phyloP scores from a whole-genome alignment of 2,888 invertebrate species.

The Dryocosmus kuriphilus region DNA sequence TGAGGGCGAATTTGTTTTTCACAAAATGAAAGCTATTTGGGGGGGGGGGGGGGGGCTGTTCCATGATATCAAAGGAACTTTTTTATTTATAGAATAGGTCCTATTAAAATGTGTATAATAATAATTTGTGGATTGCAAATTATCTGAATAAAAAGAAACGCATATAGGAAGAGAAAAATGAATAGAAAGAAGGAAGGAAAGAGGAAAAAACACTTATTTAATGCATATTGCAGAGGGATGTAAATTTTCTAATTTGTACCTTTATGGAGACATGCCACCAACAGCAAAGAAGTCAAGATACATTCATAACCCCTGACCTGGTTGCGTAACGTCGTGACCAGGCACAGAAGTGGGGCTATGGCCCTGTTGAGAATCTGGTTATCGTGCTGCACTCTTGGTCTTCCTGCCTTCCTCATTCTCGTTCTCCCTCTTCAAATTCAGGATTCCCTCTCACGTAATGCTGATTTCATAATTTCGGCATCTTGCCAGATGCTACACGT shows the following conservation, averaged over 20 bases:
- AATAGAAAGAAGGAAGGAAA: neutral
- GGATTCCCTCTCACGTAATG: conserved; percentile 64
- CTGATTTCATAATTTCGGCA: conserved; percentile 73
- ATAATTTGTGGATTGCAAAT: too few relatives aligned
- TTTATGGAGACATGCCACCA: neutral
- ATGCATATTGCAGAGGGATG: neutral
- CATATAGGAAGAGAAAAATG: neutral
- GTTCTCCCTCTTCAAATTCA: conserved; percentile 12
- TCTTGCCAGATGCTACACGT: conserved; percentile 66
- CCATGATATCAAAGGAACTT: too few relatives aligned
- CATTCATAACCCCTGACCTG: conserved; percentile 14
- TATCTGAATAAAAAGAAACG: neutral
- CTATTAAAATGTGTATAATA: too few relatives aligned
- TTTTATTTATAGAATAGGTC: too few relatives aligned
- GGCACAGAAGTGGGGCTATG: conserved; percentile 14
- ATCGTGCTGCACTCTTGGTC: conserved; percentile 14
- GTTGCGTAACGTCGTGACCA: conserved; percentile 33
- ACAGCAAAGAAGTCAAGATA: neutral
- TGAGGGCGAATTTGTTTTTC: too few relatives aligned
- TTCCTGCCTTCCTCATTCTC: conserved; percentile 1
- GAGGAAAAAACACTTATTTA: neutral
- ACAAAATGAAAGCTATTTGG: too few relatives aligned
- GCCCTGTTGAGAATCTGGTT: conserved; percentile 35
- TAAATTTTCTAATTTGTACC: conserved; percentile 1
- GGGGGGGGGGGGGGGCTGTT: too few relatives aligned